A percentile compares a stretch with the other conserved stretches of the same genome.
Conservation (phyloP, 2,888 invertebrate genomes). For the Cheilosia impressa region DNA sequence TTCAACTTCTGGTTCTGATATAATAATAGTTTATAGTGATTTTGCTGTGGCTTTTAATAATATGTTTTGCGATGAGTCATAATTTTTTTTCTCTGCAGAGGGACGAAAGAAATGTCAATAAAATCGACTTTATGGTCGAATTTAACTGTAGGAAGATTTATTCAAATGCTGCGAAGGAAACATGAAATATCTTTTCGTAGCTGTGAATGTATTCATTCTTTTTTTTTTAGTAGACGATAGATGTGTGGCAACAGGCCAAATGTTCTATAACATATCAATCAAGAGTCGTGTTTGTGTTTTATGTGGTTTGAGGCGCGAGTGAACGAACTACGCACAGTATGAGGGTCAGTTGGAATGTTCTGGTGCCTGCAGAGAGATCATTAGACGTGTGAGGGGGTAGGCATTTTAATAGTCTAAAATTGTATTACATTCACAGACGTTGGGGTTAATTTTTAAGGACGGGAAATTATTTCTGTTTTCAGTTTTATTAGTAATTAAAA, state of each 20-base stretch:
- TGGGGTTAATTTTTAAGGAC: conserved; percentile 4
- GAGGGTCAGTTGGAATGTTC: conserved; percentile 15
- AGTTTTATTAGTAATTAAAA: conserved; percentile 28
- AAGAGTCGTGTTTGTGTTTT: conserved; percentile 43
- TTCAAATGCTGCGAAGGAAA: conserved; percentile 31
- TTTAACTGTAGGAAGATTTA: conserved; percentile 44
- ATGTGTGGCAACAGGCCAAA: conserved; percentile 64
- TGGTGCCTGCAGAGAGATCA: background rate
- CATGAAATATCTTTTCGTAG: conserved; percentile 32
- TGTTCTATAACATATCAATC: conserved; percentile 63
- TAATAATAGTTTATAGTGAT: conserved; percentile 19
- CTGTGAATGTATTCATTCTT: background rate
- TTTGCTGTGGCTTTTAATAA: conserved; percentile 6
- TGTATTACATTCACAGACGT: conserved; percentile 19
- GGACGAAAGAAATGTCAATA: conserved; percentile 46
- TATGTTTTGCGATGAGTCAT: conserved; percentile 39
- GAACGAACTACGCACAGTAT: conserved; percentile 10
- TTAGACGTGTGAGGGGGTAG: background rate
- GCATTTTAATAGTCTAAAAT: conserved; percentile 15
- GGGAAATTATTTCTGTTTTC: conserved; percentile 5
- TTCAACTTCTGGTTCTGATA: conserved; percentile 43
- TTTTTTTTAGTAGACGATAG: conserved; percentile 2
- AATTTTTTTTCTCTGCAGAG: background rate
- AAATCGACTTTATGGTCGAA: conserved; percentile 42
- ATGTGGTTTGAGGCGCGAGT: conserved; percentile 28